Evolutionary conservation across 2,888 invertebrate species (phyloP), one percentile per base, ranked within the genome.

Genomic region (Callimorpha dominula): DNA sequence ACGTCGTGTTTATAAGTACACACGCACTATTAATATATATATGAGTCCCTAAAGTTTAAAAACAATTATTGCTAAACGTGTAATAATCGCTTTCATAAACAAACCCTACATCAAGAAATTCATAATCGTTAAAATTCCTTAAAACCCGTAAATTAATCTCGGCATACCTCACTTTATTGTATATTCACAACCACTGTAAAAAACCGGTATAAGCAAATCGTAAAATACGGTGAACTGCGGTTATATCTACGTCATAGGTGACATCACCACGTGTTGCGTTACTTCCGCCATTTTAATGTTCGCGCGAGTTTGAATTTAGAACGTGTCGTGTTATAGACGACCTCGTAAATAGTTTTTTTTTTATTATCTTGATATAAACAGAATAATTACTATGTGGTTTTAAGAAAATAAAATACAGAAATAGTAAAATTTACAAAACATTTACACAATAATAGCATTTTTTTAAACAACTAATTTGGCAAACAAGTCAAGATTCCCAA

Each of bases 231-330:
- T 76, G 68, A 83, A 78, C 66, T 52, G 75, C 57, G 80, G 80
- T 74, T 71, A 57, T 57, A 40, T 11, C 66, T 76, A 82, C 79
- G 81, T 85, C 81, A 83, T 42, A 11, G 63, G 67, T 74, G 76
- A 74, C 78, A 71, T 69, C 66, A 76, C 68, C 20, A 31, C 68
- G 68, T 63, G 71, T 83, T 83, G 78, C 83, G 80, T 81, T 81
- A 81, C 80, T 81, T 83, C 83, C 85, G 80, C 75, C 74, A 84
- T 81, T 78, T n/a, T 78, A 75, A 78, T 85, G 80, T 31, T 60
- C 70, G 85, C 85, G 76, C 74, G 74, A 80, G 80, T 83, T 83
- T 74, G 70, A 85, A 83, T 83, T 78, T 77, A 77, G 78, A 85
- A 75, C 76, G 71, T 77, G 65, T 65, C 66, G 64, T 70, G 66